phyloP scores from a whole-genome alignment of 2,797 vertebrate genomes.

The Sternarchorhynchus goeldii region DNA sequence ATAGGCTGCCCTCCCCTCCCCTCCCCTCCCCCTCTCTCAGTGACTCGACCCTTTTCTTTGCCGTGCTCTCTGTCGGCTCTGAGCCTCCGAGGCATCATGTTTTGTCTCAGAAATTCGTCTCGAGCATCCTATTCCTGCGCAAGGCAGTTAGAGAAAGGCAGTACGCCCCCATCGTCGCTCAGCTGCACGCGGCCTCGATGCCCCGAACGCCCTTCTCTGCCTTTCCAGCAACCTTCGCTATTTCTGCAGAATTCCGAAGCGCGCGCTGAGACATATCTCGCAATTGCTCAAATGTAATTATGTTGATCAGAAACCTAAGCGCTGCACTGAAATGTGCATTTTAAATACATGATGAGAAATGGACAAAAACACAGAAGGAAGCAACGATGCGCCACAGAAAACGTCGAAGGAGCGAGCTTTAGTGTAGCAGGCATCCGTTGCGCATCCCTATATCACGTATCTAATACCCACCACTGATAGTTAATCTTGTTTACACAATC shows the following conservation, averaged over 20 bases:
- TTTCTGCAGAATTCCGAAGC: slow-evolving; percentile 61
- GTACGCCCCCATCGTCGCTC: slow-evolving; percentile 49
- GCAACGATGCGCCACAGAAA: slow-evolving; percentile 44
- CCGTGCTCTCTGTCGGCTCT: slow-evolving; percentile 73
- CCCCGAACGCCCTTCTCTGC: slow-evolving; percentile 63
- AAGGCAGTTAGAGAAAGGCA: slow-evolving; percentile 59
- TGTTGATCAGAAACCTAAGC: slow-evolving; percentile 50
- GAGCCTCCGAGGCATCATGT: slow-evolving; percentile 79
- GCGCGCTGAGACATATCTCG: slow-evolving; percentile 43
- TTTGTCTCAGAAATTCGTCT: slow-evolving; percentile 77
- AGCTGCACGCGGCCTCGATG: slow-evolving; percentile 54
- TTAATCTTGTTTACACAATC: slow-evolving; percentile 70
- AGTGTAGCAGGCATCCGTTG: slow-evolving; percentile 64
- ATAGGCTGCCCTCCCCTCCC: slow-evolving; percentile 54
- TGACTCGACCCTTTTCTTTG: slow-evolving; percentile 79
- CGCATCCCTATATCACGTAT: slow-evolving; percentile 71
- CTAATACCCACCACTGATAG: slow-evolving; percentile 67
- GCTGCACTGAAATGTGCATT: slow-evolving; percentile 18
- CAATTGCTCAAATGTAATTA: slow-evolving; percentile 18
- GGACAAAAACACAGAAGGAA: slow-evolving; percentile 65
- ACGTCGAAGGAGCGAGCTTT: slow-evolving; percentile 61
- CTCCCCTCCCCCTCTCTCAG: slow-evolving; percentile 61
- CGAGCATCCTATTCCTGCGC: slow-evolving; percentile 71
- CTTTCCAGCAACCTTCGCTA: slow-evolving; percentile 56
- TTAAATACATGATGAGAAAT: slow-evolving; percentile 29